Conservation (phyloP, 2,888 invertebrate genomes). For the Athripsodes cinereus region DNA sequence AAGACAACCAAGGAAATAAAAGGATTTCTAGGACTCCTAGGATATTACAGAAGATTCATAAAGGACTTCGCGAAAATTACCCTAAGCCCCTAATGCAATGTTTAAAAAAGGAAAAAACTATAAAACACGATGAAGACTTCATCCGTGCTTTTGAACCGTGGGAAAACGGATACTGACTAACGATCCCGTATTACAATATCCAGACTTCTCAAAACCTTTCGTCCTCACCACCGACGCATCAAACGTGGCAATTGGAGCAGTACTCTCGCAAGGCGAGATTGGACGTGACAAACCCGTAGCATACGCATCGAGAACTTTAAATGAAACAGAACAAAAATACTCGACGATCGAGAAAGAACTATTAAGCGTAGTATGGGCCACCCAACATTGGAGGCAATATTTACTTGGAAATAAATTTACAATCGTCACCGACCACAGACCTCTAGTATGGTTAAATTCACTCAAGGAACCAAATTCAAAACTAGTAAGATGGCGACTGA, state of each 20-base stretch:
- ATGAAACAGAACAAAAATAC: background rate
- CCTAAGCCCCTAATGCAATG: conserved; percentile 31
- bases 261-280: conserved; percentile 24
- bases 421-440: background rate
- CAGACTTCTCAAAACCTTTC: conserved; percentile 29
- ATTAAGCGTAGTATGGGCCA: conserved; percentile 18
- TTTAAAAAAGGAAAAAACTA: conserved; percentile 28
- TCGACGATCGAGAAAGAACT: background rate
- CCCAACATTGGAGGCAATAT: conserved; percentile 26
- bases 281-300: background rate
- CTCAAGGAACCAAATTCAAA: too few relatives aligned
- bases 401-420: conserved; percentile 22
- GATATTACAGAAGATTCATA: conserved; percentile 19
- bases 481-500: too few relatives aligned
- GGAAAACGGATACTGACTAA: conserved; percentile 28
- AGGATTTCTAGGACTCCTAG: too few relatives aligned
- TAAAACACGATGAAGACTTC: conserved; percentile 18
- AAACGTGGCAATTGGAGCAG: conserved; percentile 24
- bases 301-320: too few relatives aligned
- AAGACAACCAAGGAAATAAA: too few relatives aligned
- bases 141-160: conserved; percentile 19
- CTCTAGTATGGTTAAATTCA: too few relatives aligned
- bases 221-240: conserved; percentile 30
- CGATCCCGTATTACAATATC: conserved; percentile 28
- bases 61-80: conserved; percentile 29